Evolutionary conservation across 2,888 invertebrate species (phyloP).

Genomic region (Neria commutata): DNA sequence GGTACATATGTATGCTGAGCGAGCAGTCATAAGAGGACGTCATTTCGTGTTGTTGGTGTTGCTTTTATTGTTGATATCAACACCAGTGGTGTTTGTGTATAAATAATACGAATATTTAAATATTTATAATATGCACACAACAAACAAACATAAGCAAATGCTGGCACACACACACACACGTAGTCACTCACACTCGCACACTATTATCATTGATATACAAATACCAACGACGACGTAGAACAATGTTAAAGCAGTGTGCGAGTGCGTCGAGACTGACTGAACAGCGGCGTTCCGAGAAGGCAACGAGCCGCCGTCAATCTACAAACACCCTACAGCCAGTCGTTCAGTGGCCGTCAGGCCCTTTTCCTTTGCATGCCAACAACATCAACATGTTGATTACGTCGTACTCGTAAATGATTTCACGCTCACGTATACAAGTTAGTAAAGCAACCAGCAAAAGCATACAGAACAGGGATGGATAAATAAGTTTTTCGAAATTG

Average conservation of each 20-base stretch:
- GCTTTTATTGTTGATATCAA: constrained; percentile 13
- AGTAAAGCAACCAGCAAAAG: too few relatives aligned
- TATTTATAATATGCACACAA: constrained; percentile 6
- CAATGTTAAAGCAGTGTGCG: too few relatives aligned
- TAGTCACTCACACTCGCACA: background rate
- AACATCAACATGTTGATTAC: too few relatives aligned
- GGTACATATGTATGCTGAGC: background rate
- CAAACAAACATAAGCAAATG: background rate
- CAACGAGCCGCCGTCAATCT: background rate
- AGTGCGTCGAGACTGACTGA: background rate
- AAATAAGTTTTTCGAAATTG: too few relatives aligned
- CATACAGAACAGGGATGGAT: too few relatives aligned
- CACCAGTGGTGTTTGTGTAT: constrained; percentile 8
- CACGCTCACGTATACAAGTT: too few relatives aligned
- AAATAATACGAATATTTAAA: constrained; percentile 10
- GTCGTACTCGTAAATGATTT: too few relatives aligned
- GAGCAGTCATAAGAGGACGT: background rate
- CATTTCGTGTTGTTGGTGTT: constrained; percentile 6
- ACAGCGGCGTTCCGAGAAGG: constrained; percentile 1
- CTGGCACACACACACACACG: constrained; percentile 1
- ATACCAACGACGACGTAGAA: background rate
- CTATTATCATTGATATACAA: background rate
- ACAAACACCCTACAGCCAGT: background rate
- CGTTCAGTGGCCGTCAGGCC: background rate
- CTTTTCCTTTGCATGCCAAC: background rate